Base-by-base conservation (phyloP, 2,888 invertebrate genomes). In the Meiosimyza decipiens region DNA sequence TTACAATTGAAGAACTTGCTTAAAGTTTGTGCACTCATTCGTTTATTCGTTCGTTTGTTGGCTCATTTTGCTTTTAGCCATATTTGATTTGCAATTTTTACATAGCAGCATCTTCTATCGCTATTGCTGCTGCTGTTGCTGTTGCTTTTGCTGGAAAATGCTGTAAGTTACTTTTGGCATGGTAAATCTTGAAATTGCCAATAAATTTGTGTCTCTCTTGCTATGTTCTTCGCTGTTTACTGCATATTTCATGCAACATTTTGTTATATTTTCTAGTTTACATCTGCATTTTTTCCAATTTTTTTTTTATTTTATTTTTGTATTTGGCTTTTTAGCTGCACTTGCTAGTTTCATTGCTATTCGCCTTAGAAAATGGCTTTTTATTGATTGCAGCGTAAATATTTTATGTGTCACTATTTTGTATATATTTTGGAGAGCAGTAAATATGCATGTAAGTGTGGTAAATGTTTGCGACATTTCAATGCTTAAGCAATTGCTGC, bases 151-250 rank as follows among this genome's bases (percentile, higher is more conserved):
- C 9, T 40, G 9, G 7, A 40, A 40, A 40, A 40, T 40, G 40
- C 40, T 9, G 6, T 40, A 9, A 40, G 40, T 40, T 40, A 49
- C 57, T 13, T 50, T 12, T 49, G 28, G 40, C 68, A 50, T 28
- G 68, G 28, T 50, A 49, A 68, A 59, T 57, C 68, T 68, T 50
- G 49, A 28, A 57, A 68, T 68, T 68, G 68, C 59, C 59, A 68
- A 59, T 68, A 68, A 68, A 68, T 68, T 68, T 68, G 59, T 59
- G 16, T 57, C 68, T 67, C 55, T 57, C 67, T 55, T n/a, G 28
- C 51, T 33, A 40, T 40, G 40, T 40, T 28, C 52, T 28, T 66
- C 16, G 28, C 54, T 16, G 33, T 52, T 33, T 66, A 28, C 49
- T 67, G 67, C 67, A 67, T 67, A 67, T 67, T 67, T 55, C 47